These are phyloP conservation scores for Acanthoscelides obtectus DNA, from an alignment of 2,888 invertebrate species.

Conservation along the genomic window DNA sequence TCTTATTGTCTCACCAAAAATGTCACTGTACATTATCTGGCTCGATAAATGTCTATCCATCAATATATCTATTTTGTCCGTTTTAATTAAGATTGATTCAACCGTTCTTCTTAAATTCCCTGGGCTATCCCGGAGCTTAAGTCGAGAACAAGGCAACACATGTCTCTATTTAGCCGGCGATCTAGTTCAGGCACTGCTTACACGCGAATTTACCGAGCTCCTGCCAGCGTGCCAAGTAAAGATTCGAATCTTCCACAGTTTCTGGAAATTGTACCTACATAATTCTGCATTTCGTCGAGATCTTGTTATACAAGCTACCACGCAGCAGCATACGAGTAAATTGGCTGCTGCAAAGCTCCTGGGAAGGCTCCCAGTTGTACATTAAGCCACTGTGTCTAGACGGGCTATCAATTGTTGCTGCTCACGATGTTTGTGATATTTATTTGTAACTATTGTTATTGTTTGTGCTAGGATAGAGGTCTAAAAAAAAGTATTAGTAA, in stretches of 20 bases:
- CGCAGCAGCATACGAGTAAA: neutral
- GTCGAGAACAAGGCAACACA: neutral
- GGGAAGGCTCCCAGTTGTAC: neutral
- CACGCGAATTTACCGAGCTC: neutral
- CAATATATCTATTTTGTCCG: too few relatives aligned
- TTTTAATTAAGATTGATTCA: neutral
- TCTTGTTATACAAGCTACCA: neutral
- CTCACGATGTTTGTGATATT: neutral
- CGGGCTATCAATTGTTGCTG: neutral
- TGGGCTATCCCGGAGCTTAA: neutral
- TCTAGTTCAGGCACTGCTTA: neutral
- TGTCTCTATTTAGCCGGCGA: neutral
- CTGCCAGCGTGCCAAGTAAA: neutral
- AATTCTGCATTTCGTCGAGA: neutral
- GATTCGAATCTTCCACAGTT: neutral
- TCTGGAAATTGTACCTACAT: neutral
- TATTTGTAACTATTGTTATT: neutral
- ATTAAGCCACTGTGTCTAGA: neutral
- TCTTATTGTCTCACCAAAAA: too few relatives aligned
- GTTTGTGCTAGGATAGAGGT: too few relatives aligned
- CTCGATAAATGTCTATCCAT: too few relatives aligned
- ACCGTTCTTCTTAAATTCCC: too few relatives aligned
- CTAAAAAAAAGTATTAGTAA: too few relatives aligned
- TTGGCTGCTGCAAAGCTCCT: neutral
- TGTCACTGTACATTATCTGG: too few relatives aligned